Evolutionary conservation across 2,888 invertebrate genomes (phyloP).

Genomic region (Orthosia gothica): DNA sequence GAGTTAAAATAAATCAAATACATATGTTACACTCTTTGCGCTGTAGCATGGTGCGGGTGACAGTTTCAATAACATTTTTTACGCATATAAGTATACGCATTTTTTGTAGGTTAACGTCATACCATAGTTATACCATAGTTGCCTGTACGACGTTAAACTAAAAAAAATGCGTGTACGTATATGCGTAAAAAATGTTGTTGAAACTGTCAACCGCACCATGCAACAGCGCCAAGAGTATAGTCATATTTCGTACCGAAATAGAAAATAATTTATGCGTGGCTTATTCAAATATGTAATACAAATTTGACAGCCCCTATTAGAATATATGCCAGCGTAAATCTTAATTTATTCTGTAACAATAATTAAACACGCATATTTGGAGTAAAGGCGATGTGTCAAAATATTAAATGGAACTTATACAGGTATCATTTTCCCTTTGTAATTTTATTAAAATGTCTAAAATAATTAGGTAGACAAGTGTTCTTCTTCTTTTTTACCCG

Average conservation of each 20-base stretch:
- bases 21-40: too few species aligned
- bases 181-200: too few species aligned
- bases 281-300: conserved; percentile 45
- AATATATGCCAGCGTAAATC: conserved; percentile 23
- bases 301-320: conserved; percentile 48
- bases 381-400: conserved; percentile 17
- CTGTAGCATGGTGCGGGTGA: too few species aligned
- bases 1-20: conserved; percentile 23
- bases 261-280: conserved; percentile 35
- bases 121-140: too few species aligned
- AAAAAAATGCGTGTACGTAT: too few species aligned
- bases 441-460: not conserved
- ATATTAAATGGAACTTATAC: not conserved
- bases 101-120: too few species aligned
- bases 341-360: conserved; percentile 44
- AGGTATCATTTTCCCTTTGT: not conserved
- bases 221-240: too few species aligned
- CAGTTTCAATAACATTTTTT: too few species aligned
- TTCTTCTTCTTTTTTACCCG: too few species aligned
- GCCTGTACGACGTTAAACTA: too few species aligned
- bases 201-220: too few species aligned
- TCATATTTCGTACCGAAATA: conserved; percentile 11
- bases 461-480: not conserved
- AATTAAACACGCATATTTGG: conserved; percentile 33
- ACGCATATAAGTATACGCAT: too few species aligned